Evolutionary conservation across 2,888 invertebrate species (phyloP).

Genomic region (Nomada lathburiana): DNA sequence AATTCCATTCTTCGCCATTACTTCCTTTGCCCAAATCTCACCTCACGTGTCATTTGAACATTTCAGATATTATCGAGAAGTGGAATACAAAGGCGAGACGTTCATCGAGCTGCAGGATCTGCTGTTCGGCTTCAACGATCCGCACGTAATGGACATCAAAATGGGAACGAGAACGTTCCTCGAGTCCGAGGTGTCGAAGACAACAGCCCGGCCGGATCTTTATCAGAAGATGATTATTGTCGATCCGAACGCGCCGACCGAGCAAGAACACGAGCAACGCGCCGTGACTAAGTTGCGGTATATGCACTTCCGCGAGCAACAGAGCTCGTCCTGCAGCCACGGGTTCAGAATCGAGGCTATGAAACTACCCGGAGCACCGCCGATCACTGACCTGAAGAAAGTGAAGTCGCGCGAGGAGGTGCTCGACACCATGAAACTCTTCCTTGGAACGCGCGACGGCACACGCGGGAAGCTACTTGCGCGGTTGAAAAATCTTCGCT

Average conservation of each 20-base stretch:
- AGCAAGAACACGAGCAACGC: slow-evolving; percentile 91
- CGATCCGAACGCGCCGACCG: slow-evolving; percentile 94
- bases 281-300: slow-evolving; percentile 98
- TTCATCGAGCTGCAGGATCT: slow-evolving; percentile 98
- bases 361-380: slow-evolving; percentile 92
- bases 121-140: slow-evolving; percentile 94
- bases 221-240: slow-evolving; percentile 98
- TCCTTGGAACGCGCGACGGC: slow-evolving; percentile 89
- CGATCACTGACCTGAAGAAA: slow-evolving; percentile 94
- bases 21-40: no score
- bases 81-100: slow-evolving; percentile 90
- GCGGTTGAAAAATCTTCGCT: slow-evolving; percentile 91
- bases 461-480: slow-evolving; percentile 89
- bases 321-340: slow-evolving; percentile 95
- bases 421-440: slow-evolving; percentile 89
- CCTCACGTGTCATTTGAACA: not conserved
- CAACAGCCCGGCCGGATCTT: slow-evolving; percentile 92
- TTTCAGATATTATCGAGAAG: slow-evolving; percentile 90
- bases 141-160: slow-evolving; percentile 98
- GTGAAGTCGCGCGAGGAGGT: slow-evolving; percentile 92
- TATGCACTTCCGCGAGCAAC: slow-evolving; percentile 97
- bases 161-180: slow-evolving; percentile 98
- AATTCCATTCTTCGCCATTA: no score
- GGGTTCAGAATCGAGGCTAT: slow-evolving; percentile 99
- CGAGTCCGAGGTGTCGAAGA: slow-evolving; percentile 97